Conservation (phyloP, 2,888 invertebrate genomes). For the Eustalomyia histrio region DNA sequence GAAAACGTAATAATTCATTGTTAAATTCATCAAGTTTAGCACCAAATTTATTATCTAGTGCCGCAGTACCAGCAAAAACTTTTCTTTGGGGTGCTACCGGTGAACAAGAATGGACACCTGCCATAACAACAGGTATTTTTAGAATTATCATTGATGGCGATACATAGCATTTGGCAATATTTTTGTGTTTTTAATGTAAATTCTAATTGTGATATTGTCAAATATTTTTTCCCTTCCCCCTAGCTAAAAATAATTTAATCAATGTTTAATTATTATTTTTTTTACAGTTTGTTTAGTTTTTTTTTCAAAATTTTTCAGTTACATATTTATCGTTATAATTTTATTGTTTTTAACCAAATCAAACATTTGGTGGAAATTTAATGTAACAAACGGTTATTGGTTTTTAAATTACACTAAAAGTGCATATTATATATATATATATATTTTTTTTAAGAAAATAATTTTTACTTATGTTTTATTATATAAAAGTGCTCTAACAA, state of each 20-base stretch:
- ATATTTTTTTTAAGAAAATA: neutral
- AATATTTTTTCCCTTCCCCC: conserved; percentile 9
- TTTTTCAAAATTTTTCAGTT: conserved; percentile 4
- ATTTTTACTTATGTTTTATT: neutral
- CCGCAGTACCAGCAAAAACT: conserved; percentile 77
- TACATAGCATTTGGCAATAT: conserved; percentile 15
- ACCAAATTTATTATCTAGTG: conserved; percentile 51
- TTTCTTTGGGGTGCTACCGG: conserved; percentile 96
- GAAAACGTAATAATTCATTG: conserved; percentile 73
- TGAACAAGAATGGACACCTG: conserved; percentile 98
- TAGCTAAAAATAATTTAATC: conserved; percentile 24
- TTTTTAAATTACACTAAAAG: neutral
- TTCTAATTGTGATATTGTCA: conserved; percentile 49
- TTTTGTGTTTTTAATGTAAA: conserved; percentile 34
- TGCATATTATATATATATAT: conserved; percentile 4
- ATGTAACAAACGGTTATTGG: neutral
- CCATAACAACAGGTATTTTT: conserved; percentile 89
- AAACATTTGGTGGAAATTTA: neutral
- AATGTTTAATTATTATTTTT: conserved; percentile 46
- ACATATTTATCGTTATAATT: neutral
- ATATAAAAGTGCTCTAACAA: conserved; percentile 2
- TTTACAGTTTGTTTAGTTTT: conserved; percentile 35
- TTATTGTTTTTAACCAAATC: conserved; percentile 19
- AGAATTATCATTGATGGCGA: neutral
- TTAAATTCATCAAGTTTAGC: conserved; percentile 66